Base-by-base conservation (phyloP, 2,797 vertebrate species). In the Enteromius treurensis region DNA sequence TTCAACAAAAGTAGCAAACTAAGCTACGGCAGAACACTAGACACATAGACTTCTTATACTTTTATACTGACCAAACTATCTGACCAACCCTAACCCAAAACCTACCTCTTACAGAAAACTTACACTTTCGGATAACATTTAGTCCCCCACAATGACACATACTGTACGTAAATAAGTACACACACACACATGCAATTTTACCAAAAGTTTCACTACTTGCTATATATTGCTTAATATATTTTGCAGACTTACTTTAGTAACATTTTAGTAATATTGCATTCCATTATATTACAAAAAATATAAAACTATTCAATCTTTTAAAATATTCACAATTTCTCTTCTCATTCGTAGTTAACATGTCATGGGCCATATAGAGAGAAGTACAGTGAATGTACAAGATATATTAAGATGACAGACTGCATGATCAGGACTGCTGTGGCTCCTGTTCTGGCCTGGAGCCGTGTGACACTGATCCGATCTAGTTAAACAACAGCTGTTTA, bases 401-500 rank as follows among this genome's bases (percentile, higher is more conserved):
- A 64, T 64, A 32, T 47, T 62, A 0, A 1, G 19, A 82, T 69
- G 23, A 83, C 49, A 70, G 10, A 69, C 62, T 21, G n/a, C 64
- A 60, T 47, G 64, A 77, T 51, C 58, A 64, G 58, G 69, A 74
- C 32, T 26, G 19, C 62, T 90, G 92, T 92, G 90, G 91, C 94
- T 95, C 91, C 92, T 95, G 90, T 93, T 92, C 92, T 91, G 94
- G 95, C 95, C 95, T 87, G 94, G 91, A 96, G 96, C 95, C 93
- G 94, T 96, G 94, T 96, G 96, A 96, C 90, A 92, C 89, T 93
- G 92, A 93, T 92, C 90, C 91, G 92, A 93, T 93, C 95, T 96
- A 96, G 95, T 94, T 96, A 96, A 97, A 97, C 95, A 96, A 96
- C 96, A 96, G 96, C 95, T 97, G 96, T 97, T 97, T 93, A 92